phyloP scores from a whole-genome alignment of 2,797 vertebrate species.

The Macropus fuliginosus region DNA sequence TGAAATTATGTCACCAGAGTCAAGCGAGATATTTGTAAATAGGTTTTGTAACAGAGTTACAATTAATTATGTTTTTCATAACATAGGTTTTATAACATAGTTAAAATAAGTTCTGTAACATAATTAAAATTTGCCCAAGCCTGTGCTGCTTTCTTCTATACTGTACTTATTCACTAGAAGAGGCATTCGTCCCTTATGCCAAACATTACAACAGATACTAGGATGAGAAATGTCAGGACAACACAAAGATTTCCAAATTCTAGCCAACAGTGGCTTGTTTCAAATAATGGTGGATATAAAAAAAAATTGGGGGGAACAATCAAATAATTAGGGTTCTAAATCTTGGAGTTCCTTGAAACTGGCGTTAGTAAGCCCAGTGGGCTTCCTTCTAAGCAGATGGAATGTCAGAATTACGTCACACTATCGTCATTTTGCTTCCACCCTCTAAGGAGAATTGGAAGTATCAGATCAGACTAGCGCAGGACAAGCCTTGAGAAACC shows the following conservation, averaged over 20 bases:
- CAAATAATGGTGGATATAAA: constrained; percentile 23
- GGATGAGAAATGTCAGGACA: constrained; percentile 21
- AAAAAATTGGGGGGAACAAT: not conserved
- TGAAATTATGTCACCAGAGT: constrained; percentile 11
- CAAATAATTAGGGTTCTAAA: constrained; percentile 27
- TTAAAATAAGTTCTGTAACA: not conserved
- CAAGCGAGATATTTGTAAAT: not conserved
- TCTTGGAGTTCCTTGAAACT: constrained; percentile 34
- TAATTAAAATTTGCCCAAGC: constrained; percentile 16
- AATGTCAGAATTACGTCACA: not conserved
- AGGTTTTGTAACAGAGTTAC: not conserved
- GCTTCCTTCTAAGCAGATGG: not conserved
- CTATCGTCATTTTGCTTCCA: not conserved
- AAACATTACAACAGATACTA: constrained; percentile 25
- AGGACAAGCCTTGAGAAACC: not conserved
- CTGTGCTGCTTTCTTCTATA: constrained; percentile 6
- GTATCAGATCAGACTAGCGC: not conserved
- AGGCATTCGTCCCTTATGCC: not conserved
- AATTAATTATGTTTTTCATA: too few relatives aligned
- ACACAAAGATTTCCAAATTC: not conserved
- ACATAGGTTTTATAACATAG: too few relatives aligned
- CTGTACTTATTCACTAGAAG: not conserved
- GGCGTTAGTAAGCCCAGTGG: not conserved
- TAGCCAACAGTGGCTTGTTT: constrained; percentile 11
- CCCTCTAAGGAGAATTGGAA: not conserved